phyloP scores from a whole-genome alignment of 2,888 invertebrate genomes.

The Drosophila atripex region DNA sequence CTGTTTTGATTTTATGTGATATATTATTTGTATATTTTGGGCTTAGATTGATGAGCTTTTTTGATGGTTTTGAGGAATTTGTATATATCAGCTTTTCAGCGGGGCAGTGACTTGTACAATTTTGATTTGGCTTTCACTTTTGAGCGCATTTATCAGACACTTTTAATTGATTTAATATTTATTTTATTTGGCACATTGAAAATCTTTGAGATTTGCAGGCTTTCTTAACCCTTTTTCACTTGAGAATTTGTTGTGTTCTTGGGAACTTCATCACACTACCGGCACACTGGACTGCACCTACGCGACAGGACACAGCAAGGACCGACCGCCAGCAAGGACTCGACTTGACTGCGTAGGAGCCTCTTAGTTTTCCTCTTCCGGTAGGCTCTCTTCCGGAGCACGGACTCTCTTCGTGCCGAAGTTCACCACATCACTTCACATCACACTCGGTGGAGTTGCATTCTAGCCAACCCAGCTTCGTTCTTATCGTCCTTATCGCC shows the following conservation, averaged over 20 bases:
- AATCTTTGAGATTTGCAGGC: conserved; percentile 12
- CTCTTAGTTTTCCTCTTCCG: conserved; percentile 43
- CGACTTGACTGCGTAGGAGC: conserved; percentile 60
- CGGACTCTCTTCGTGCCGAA: conserved; percentile 54
- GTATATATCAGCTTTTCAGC: conserved; percentile 1
- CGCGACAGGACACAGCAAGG: conserved; percentile 49
- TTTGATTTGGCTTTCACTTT: conserved; percentile 40
- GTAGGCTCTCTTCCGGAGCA: conserved; percentile 25
- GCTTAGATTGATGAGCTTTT: conserved; percentile 18
- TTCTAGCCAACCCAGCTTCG: conserved; percentile 7
- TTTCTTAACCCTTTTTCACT: conserved; percentile 2
- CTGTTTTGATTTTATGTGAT: conserved; percentile 43
- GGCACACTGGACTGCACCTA: conserved; percentile 41
- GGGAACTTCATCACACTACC: conserved; percentile 24
- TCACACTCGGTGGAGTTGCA: conserved; percentile 41
- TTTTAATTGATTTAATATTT: conserved; percentile 3
- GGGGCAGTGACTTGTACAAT: conserved; percentile 33
- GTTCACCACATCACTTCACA: conserved; percentile 60
- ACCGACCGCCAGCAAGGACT: conserved; percentile 68
- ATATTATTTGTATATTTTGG: conserved; percentile 19
- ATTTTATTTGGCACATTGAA: conserved; percentile 59
- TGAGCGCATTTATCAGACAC: conserved; percentile 40
- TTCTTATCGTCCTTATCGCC: not conserved
- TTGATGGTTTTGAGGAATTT: conserved; percentile 20
- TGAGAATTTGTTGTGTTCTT: conserved; percentile 46